Conservation (phyloP, 2,888 invertebrate genomes). For the Opisthograptis luteolata region DNA sequence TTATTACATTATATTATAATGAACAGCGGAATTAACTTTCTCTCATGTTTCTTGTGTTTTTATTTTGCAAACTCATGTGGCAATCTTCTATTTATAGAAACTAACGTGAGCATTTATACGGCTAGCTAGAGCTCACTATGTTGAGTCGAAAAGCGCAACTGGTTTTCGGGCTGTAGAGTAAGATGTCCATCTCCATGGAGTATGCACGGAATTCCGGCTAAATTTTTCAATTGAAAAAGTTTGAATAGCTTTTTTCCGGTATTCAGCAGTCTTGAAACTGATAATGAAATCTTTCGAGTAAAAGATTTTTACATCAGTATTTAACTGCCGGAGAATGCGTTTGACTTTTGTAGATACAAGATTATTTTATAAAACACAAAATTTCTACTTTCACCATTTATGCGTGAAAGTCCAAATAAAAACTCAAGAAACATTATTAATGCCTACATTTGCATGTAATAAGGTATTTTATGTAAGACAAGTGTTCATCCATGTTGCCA, state of each 20-base stretch:
- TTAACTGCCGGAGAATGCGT: background rate
- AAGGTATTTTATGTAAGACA: constrained; percentile 52
- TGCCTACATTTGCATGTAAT: constrained; percentile 45
- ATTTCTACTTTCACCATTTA: constrained; percentile 17
- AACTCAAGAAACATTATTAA: constrained; percentile 33
- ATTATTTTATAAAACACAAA: no score
- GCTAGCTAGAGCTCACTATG: no score
- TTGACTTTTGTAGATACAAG: background rate
- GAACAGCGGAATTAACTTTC: constrained; percentile 40
- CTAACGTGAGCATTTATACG: no score
- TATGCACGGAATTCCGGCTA: no score
- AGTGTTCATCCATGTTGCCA: constrained; percentile 82
- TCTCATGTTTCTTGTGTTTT: constrained; percentile 17
- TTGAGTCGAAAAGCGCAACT: no score
- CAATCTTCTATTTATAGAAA: no score
- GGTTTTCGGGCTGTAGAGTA: no score
- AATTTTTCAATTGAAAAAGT: no score
- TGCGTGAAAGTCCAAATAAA: constrained; percentile 28
- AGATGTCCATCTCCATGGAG: no score
- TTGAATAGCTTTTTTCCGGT: no score
- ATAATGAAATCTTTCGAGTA: constrained; percentile 13
- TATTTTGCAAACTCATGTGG: no score
- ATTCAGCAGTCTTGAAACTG: constrained; percentile 16
- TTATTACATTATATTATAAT: constrained; percentile 56
- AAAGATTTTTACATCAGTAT: constrained; percentile 24